phyloP scores from a whole-genome alignment of 2,113 vertebrate species.

The Cynocephalus volans region DNA sequence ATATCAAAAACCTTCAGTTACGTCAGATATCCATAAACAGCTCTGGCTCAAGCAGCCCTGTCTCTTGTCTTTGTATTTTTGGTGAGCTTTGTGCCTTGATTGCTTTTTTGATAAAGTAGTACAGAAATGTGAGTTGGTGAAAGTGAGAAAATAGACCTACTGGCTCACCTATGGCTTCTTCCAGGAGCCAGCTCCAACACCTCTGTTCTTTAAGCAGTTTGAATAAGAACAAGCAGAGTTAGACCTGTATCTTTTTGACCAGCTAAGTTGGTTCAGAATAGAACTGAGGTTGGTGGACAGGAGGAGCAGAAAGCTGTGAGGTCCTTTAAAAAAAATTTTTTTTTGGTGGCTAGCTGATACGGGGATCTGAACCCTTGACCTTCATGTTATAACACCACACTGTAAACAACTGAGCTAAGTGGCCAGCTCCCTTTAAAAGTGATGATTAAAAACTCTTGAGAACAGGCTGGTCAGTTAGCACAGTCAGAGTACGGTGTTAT shows the following conservation, averaged over 20 bases:
- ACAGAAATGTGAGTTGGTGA: background rate
- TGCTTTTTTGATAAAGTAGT: constrained; percentile 5
- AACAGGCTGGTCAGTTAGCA: too few species aligned
- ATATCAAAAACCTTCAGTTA: constrained; percentile 51
- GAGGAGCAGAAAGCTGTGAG: background rate
- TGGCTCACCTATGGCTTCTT: background rate
- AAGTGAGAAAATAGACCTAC: background rate
- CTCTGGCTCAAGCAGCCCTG: background rate
- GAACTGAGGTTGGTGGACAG: background rate
- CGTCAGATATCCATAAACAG: background rate
- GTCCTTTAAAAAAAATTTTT: background rate
- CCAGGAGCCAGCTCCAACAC: background rate
- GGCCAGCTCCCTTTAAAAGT: too few species aligned
- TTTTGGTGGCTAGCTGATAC: too few species aligned
- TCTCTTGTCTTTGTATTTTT: background rate
- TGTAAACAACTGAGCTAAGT: too few species aligned
- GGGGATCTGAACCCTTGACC: too few species aligned
- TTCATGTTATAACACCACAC: too few species aligned
- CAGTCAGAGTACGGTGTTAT: too few species aligned
- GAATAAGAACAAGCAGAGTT: constrained; percentile 4
- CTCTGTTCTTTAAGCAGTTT: background rate
- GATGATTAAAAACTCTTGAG: too few species aligned
- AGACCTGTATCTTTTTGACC: constrained; percentile 20
- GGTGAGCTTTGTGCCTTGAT: constrained; percentile 9
- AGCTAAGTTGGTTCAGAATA: background rate